Base-by-base conservation (phyloP, 2,113 vertebrate genomes). In the Pedetes capensis region DNA sequence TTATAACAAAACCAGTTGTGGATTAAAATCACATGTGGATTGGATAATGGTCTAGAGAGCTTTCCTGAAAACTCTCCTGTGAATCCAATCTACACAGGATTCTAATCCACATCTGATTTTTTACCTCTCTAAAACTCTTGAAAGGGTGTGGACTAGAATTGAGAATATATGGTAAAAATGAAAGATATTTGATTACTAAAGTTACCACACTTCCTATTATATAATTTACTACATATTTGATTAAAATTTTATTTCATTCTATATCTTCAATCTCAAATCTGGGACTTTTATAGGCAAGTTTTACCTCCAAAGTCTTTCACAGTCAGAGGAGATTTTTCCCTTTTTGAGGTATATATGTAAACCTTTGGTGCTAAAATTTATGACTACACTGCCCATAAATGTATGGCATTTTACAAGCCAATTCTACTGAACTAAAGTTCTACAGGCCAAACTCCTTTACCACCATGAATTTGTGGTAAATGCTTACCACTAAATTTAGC, bases 401-500 rank as follows among this genome's bases (percentile, higher is more conserved):
- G 32, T 92, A 75, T 32, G 27, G 1, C 8, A 32, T 63, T 89
- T 78, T 18, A 22, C n/a, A 92, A 84, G 16, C 32, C 55, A 47
- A 37, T 82, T 85, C 53, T 87, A 34, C 7, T 69, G 55, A 95
- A 71, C 68, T 78, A 59, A 76, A 57, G 55, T 22, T 91, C 87
- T 93, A 0, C 34, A n/a, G 51, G 12, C 42, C 1, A 8, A 59
- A 5, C 1, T 63, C 22, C 39, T 69, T 5, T 37, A 25, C 37
- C 39, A 57, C 27, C 37, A 87, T 27, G n/a, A 42, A 87, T 64
- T 49, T 74, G 42, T 55, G 64, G 74, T 78, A 87, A 84, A 82
- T 57, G 22, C 66, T 23, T 2, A 92, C 32, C 44, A 71, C 37
- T 92, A 85, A 93, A 92, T 91, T 92, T 95, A 90, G 51, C 17